Evolutionary conservation across 2,888 invertebrate genomes (phyloP), one percentile per base, ranked within the genome.

Genomic region (Thereva nobilitata): DNA sequence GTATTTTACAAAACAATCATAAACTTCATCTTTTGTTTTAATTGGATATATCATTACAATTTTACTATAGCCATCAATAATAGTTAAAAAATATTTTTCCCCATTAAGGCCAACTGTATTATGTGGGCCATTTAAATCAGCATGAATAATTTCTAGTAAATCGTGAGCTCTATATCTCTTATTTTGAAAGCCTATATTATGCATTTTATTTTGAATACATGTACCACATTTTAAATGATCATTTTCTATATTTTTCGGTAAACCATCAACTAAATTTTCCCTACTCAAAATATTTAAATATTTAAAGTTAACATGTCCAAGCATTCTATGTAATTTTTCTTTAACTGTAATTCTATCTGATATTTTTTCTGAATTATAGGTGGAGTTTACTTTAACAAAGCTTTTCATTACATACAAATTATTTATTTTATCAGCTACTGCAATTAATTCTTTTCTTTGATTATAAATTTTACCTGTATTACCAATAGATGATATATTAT

Each of bases 61-160:
- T n/a, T n/a, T n/a, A n/a, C n/a, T n/a, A n/a, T n/a, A n/a, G n/a
- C n/a, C n/a, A 59, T 71, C 72, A 42, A 71, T 70, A 10, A 70
- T 59, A 4, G 67, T 59, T 23, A 70, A 65, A 70, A 68, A 73
- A 70, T 73, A 72, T 56, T 70, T 73, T 70, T 71, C 72, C 2
- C 69, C 70, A 8, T 67, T 40, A 54, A 40, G 50, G 34, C 68
- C 69, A 45, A n/a, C 42, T 35, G 50, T 68, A 56, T 12, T 38
- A 23, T 61, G 67, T 4, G 68, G 67, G n/a, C 69, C 66, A 68
- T 66, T 42, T 5, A 67, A 37, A 52, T 67, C 64, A 6, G 64
- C 52, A 56, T 67, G 64, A 9, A 64, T 10, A 10, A 57, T 49
- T 57, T 64, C 56, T 40, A 64, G 38, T 34, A 67, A 42, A 37